Evolutionary conservation across 2,113 vertebrate species (phyloP).

Genomic region (Rhinichthys klamathensis): DNA sequence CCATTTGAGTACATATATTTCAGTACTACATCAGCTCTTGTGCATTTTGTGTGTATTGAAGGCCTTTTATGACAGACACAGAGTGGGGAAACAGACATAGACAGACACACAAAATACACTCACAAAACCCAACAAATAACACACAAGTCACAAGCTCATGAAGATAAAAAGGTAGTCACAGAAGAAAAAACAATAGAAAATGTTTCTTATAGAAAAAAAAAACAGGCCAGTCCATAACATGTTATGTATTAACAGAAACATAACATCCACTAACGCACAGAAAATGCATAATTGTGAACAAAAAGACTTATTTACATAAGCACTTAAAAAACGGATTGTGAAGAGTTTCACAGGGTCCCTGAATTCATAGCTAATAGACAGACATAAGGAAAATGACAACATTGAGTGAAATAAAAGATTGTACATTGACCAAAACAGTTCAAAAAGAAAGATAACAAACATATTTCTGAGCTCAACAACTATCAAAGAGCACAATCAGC

Average conservation of each 20-base stretch:
- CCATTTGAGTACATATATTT: conserved; percentile 15
- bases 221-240: background rate
- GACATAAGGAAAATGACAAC: conserved; percentile 62
- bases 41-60: conserved; percentile 5
- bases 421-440: conserved; percentile 62
- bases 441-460: conserved; percentile 7
- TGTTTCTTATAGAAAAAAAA: background rate
- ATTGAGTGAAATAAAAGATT: conserved; percentile 60
- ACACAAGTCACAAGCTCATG: conserved; percentile 10
- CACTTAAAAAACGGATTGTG: background rate
- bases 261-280: conserved; percentile 8
- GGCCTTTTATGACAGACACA: conserved; percentile 9
- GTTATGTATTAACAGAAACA: conserved; percentile 16
- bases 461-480: conserved; percentile 6
- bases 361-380: conserved; percentile 53
- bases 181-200: background rate
- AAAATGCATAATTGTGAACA: background rate
- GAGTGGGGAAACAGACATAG: background rate
- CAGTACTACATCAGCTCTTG: conserved; percentile 3
- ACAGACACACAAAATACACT: conserved; percentile 8
- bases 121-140: conserved; percentile 2
- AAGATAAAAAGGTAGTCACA: background rate
- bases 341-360: conserved; percentile 48
- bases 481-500: background rate
- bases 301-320: background rate